Percentiles rank a stretch among this genome's conserved stretches.
Evolutionary conservation across 2,113 vertebrate genomes (phyloP).

Genomic region (Mystacornis crossleyi): DNA sequence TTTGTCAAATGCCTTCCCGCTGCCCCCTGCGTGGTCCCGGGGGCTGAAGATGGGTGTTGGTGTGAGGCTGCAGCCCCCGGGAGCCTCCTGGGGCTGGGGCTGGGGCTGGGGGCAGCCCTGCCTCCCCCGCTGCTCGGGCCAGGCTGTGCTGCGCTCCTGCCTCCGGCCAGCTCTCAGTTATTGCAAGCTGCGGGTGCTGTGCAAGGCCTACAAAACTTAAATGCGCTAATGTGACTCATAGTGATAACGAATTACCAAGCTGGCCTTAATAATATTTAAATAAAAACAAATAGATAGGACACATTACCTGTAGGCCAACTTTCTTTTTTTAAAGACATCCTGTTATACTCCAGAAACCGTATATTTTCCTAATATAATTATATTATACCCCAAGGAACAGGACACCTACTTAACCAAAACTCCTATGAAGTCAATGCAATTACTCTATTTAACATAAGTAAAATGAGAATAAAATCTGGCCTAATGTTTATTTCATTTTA

Average conservation of each 20-base stretch:
- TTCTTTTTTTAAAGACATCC: neutral
- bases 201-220: neutral
- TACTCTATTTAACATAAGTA: neutral
- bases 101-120: neutral
- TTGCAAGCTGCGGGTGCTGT: fast-evolving
- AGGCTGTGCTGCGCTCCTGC: fast-evolving
- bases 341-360: neutral
- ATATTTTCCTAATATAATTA: conserved; percentile 3
- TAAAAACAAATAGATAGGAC: neutral
- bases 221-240: neutral
- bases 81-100: neutral
- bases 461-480: conserved; percentile 14
- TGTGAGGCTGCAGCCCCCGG: neutral
- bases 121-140: neutral
- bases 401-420: neutral
- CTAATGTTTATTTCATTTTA: conserved; percentile 51
- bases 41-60: neutral
- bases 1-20: neutral
- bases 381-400: neutral
- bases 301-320: neutral
- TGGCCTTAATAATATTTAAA: neutral
- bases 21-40: neutral
- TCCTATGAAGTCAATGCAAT: neutral
- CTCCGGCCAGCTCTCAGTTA: fast-evolving
- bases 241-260: neutral